Evolutionary conservation across 2,797 vertebrate species (phyloP).

Genomic region (Poliocrania exsul): DNA sequence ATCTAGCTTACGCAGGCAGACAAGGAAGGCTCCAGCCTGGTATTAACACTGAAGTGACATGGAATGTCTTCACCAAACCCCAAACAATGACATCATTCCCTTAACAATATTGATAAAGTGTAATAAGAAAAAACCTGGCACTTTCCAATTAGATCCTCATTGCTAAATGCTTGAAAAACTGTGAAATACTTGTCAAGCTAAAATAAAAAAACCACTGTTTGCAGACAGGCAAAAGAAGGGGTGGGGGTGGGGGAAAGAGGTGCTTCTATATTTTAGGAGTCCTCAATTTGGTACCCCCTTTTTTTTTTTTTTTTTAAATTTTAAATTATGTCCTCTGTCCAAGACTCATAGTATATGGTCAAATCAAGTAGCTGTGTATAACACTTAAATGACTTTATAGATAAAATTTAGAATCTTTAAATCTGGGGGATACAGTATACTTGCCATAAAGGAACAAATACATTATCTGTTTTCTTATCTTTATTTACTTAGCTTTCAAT

Average conservation of each 20-base stretch:
- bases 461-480: background rate
- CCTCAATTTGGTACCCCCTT: rapidly evolving
- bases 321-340: background rate
- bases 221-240: background rate
- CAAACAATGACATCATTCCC: constrained; percentile 88
- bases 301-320: background rate
- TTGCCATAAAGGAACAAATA: background rate
- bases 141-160: constrained; percentile 65
- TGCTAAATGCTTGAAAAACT: constrained; percentile 58
- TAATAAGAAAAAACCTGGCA: constrained; percentile 68
- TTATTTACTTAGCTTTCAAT: background rate
- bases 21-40: constrained; percentile 89
- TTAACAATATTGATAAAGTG: constrained; percentile 86
- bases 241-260: background rate
- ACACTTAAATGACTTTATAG: background rate
- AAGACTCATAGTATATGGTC: background rate
- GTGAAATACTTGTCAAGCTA: constrained; percentile 39
- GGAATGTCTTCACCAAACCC: constrained; percentile 87
- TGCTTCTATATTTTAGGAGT: background rate
- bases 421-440: background rate
- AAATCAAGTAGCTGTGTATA: background rate
- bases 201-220: background rate
- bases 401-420: background rate
- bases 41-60: constrained; percentile 85
- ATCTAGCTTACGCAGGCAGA: constrained; percentile 86